phyloP scores from a whole-genome alignment of 2,797 vertebrate species.

The Percopsis omiscomaycus region DNA sequence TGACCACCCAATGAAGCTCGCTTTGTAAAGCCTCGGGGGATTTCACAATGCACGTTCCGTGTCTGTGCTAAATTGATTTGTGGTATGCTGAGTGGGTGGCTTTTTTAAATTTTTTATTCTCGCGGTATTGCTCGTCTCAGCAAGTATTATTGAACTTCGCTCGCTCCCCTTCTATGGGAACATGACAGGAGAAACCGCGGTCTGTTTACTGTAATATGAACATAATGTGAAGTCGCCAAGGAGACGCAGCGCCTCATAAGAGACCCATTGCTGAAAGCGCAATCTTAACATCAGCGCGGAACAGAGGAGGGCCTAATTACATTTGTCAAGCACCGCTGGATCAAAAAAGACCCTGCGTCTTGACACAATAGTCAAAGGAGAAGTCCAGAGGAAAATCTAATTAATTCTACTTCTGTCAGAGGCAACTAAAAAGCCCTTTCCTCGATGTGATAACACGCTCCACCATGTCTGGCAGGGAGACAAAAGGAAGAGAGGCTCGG shows the following conservation, averaged over 20 bases:
- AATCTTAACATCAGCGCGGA: conserved; percentile 65
- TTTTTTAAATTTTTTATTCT: conserved; percentile 13
- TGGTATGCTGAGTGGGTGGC: conserved; percentile 7
- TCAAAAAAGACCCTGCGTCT: conserved; percentile 71
- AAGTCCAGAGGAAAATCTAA: conserved; percentile 72
- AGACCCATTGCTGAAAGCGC: conserved; percentile 61
- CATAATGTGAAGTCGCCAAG: conserved; percentile 52
- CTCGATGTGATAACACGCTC: conserved; percentile 41
- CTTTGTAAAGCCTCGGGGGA: conserved; percentile 9
- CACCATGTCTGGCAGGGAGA: conserved; percentile 63
- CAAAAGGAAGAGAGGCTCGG: conserved; percentile 49
- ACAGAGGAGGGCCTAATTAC: conserved; percentile 70
- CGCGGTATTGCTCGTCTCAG: conserved; percentile 10
- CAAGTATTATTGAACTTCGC: conserved; percentile 27
- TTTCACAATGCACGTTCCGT: conserved; percentile 21
- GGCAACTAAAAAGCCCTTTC: conserved; percentile 66
- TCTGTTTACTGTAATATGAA: conserved; percentile 53
- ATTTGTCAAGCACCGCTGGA: conserved; percentile 68
- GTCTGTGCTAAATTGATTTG: conserved; percentile 33
- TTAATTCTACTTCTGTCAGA: conserved; percentile 75
- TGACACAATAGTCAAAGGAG: conserved; percentile 72
- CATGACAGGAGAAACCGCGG: conserved; percentile 34
- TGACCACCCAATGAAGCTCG: conserved; percentile 1
- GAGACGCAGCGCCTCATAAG: conserved; percentile 59
- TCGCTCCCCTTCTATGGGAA: conserved; percentile 29